Evolutionary conservation across 2,113 vertebrate species (phyloP).

Genomic region (Asarcornis scutulata): DNA sequence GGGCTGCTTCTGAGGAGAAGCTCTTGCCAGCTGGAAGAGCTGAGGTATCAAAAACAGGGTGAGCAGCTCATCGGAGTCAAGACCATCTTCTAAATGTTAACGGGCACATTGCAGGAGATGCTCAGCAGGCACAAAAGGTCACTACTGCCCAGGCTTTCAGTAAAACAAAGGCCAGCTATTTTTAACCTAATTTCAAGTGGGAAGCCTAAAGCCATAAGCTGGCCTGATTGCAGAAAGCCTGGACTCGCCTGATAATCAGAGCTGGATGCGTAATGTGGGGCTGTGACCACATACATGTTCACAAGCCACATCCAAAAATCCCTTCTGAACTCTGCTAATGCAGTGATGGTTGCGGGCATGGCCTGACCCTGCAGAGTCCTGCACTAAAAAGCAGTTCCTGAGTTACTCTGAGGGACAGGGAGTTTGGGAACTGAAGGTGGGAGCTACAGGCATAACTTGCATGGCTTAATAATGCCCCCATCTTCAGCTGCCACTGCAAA

Average conservation of each 20-base stretch:
- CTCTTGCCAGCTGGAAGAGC: fast-evolving
- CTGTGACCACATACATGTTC: fast-evolving
- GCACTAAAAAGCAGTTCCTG: not conserved
- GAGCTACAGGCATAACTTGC: not conserved
- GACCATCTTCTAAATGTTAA: conserved; percentile 12
- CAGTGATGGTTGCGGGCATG: not conserved
- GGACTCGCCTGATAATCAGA: not conserved
- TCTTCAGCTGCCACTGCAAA: not conserved
- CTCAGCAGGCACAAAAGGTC: conserved; percentile 37
- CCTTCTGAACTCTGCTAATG: not conserved
- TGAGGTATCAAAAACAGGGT: not conserved
- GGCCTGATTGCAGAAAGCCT: conserved; percentile 45
- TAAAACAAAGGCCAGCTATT: conserved; percentile 64
- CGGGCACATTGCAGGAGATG: not conserved
- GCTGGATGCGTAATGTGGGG: not conserved
- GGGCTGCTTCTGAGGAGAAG: not conserved
- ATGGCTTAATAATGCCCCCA: not conserved
- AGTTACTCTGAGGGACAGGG: fast-evolving
- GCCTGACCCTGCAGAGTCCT: fast-evolving
- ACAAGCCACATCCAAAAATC: fast-evolving
- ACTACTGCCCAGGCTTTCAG: not conserved
- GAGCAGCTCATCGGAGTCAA: not conserved
- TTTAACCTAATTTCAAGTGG: conserved; percentile 48
- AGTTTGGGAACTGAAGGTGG: not conserved
- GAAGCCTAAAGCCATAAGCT: conserved; percentile 54